Conservation (phyloP, 2,797 vertebrate species). For the Avahi laniger region DNA sequence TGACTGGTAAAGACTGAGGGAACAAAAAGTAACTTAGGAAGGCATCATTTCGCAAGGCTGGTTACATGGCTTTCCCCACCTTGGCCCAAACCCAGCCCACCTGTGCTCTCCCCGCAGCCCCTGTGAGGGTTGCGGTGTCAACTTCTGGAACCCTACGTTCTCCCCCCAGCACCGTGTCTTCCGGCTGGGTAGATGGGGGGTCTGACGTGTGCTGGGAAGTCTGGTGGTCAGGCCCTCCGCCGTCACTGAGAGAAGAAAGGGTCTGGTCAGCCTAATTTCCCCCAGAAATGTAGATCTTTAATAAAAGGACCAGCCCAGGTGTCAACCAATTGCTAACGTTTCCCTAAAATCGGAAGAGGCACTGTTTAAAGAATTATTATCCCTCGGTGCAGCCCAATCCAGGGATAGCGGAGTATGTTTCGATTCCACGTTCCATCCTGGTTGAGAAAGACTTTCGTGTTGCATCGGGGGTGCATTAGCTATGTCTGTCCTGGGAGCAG, state of each 20-base stretch:
- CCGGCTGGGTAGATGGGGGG: no score
- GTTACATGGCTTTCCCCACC: neutral
- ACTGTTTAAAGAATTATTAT: neutral
- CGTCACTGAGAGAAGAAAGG: neutral
- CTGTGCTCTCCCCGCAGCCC: neutral
- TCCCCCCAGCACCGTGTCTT: neutral
- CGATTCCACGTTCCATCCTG: neutral
- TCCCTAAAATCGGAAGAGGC: neutral
- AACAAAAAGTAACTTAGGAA: no score
- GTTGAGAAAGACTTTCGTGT: neutral
- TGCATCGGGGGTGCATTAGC: neutral
- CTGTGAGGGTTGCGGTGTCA: fast-evolving
- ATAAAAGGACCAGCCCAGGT: neutral
- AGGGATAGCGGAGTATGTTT: neutral
- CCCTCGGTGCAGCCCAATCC: neutral
- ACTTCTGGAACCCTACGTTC: neutral
- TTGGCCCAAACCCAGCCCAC: neutral
- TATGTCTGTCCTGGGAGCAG: neutral
- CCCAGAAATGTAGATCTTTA: neutral
- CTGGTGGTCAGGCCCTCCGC: neutral
- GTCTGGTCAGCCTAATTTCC: neutral
- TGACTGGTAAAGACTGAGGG: no score
- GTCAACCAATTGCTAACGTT: neutral
- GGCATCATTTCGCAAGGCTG: no score
- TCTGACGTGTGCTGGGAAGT: neutral